Conservation (phyloP, 2,888 invertebrate genomes). For the Caprella mutica region DNA sequence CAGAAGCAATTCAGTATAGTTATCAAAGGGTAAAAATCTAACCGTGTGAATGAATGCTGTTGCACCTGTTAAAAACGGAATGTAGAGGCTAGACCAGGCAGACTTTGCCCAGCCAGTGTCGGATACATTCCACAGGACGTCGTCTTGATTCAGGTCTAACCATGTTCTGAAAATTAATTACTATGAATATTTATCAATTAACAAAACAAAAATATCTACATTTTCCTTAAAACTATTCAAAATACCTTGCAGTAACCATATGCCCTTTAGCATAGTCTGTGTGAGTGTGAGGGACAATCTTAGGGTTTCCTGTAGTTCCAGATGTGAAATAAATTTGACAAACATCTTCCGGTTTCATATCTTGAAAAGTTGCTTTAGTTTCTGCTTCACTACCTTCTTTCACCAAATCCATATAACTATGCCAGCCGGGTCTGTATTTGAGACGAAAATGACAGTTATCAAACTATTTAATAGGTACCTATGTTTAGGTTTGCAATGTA, state of each 20-base stretch:
- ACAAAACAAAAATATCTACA: too few species aligned
- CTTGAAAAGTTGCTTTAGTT: too few species aligned
- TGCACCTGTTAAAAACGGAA: conserved; percentile 42
- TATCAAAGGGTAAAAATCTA: not conserved
- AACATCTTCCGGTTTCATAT: conserved; percentile 1
- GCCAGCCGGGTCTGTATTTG: too few species aligned
- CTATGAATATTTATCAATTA: too few species aligned
- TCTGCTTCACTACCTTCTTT: too few species aligned
- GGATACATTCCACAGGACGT: conserved; percentile 42
- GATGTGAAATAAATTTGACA: conserved; percentile 10
- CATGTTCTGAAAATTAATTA: conserved; percentile 38
- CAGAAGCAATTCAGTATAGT: not conserved
- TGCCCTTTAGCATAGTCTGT: conserved; percentile 43
- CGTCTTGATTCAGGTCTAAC: conserved; percentile 37
- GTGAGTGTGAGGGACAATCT: conserved; percentile 44
- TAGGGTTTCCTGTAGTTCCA: conserved; percentile 45
- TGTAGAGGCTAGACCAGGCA: conserved; percentile 41
- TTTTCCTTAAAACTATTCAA: too few species aligned
- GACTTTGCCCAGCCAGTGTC: conserved; percentile 46
- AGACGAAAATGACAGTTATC: too few species aligned
- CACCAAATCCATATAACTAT: too few species aligned
- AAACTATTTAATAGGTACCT: too few species aligned
- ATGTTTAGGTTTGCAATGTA: too few species aligned
- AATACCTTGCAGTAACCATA: conserved; percentile 31
- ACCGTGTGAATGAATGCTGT: conserved; percentile 41